Base-by-base conservation (phyloP, 2,888 invertebrate species). In the Parascotia fuliginaria region DNA sequence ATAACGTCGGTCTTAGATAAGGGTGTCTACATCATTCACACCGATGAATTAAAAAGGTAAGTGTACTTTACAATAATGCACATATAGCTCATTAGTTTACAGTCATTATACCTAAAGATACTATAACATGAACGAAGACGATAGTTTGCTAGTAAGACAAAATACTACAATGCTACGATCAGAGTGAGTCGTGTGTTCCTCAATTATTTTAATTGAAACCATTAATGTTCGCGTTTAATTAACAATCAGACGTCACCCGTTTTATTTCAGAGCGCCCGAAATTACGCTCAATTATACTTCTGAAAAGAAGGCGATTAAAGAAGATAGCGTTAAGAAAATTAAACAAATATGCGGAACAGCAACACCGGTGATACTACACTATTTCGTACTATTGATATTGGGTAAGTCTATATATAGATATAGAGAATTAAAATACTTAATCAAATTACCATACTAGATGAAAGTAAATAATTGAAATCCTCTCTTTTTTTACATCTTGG, bases 41-140 rank as follows among this genome's bases (percentile, higher is more conserved):
- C 56, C 31, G 71, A 80, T 60, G 80, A 83, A 72, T 71, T 73
- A 60, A 80, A 83, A 81, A 83, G 77, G 87, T 87, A 77, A 85
- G 85, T 86, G 81, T 83, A 80, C 56, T 56, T 55, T 60, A n/a
- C n/a, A n/a, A 62, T 55, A 62, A 49, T 57, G 31, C 37, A 37
- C 39, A 52, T 51, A 49, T 61, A 58, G 58, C 60, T 58, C 51
- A 48, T 55, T 65, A 58, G 59, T 51, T 55, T 62, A 45, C 31
- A 38, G 24, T 64, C 57, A 44, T 37, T 24, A 48, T 47, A 59
- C n/a, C n/a, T n/a, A n/a, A 51, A 59, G 40, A 48, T 54, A 55
- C 55, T 48, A 54, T 58, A 65, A 41, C 66, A 89, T 89, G 88
- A 83, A 75, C 71, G 86, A 87, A 81, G 77, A 80, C 70, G 79